Percentiles rank a stretch among this genome's conserved stretches.
phyloP scores from a whole-genome alignment of 2,113 vertebrate genomes.

The Nothobranchius furzeri region DNA sequence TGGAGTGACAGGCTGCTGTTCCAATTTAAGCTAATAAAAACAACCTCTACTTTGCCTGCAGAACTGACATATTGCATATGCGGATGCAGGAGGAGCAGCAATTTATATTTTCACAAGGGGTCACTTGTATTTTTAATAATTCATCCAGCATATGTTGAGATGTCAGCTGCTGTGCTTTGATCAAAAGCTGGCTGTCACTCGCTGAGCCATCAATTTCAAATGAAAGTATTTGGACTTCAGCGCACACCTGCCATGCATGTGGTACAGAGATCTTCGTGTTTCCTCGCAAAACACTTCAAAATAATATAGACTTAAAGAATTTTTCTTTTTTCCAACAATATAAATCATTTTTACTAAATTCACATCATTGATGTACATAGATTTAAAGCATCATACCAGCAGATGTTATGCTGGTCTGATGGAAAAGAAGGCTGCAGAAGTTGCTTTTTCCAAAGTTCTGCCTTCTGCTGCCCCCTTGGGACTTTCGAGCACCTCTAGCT shows the following conservation, averaged over 20 bases:
- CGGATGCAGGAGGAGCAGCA: constrained; percentile 70
- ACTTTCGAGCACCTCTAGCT: constrained; percentile 40
- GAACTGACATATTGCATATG: constrained; percentile 66
- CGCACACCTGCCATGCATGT: constrained; percentile 51
- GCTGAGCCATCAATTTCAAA: constrained; percentile 70
- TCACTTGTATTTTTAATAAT: constrained; percentile 84
- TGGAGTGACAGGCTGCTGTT: constrained; percentile 63
- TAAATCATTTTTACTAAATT: constrained; percentile 27
- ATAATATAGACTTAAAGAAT: not conserved
- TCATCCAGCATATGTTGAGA: constrained; percentile 80
- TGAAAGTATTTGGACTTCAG: constrained; percentile 54
- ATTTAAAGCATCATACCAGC: constrained; percentile 1
- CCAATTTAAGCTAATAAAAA: constrained; percentile 74
- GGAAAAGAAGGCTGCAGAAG: constrained; percentile 46
- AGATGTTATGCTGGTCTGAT: constrained; percentile 12
- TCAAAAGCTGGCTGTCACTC: constrained; percentile 71
- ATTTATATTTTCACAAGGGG: constrained; percentile 78
- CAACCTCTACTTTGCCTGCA: constrained; percentile 67
- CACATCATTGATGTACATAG: constrained; percentile 5
- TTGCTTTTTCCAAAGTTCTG: constrained; percentile 39
- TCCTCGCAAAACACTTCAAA: constrained; percentile 5
- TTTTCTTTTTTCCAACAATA: constrained; percentile 8
- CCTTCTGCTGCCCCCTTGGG: constrained; percentile 58
- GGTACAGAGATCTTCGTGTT: constrained; percentile 4
- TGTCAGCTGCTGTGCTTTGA: constrained; percentile 76